Base-by-base conservation (phyloP, 1,140 invertebrate genomes). In the Ostrea denselamellosa region DNA sequence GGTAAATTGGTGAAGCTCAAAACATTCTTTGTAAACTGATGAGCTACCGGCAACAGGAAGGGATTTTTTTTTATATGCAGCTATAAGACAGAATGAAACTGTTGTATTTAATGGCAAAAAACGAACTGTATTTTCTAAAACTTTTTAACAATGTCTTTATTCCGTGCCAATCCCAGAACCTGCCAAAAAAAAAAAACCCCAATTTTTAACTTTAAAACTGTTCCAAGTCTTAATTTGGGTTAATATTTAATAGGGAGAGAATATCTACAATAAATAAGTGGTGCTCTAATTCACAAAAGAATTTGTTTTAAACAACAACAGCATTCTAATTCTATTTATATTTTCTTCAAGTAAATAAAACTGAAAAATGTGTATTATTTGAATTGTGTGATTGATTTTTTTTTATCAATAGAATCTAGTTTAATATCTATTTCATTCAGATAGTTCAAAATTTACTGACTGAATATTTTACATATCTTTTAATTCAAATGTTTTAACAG, bases 41-140 rank as follows among this genome's bases (percentile, higher is more conserved):
- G 22, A 77, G 68, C 68, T 77, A 77, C 68, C 68, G 68, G 68
- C 68, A 77, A 77, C 25, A 77, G 68, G 68, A 77, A 28, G 68
- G 25, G 68, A 28, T 28, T 25, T 28, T 77, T 71, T 77, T 77
- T 28, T 44, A 77, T 9, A 77, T 77, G 68, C 9, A 14, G 68
- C 28, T 34, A 14, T 77, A 77, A 28, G 14, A 77, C 68, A 77
- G 28, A 28, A 25, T 77, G 68, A 34, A 25, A 77, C 68, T 77
- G 68, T 77, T 77, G 7, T 25, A 34, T 28, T 77, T 25, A 28
- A 77, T 28, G 12, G 9, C 12, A 28, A 14, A 44, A 44, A 77
- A 28, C 14, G 10, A 77, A 77, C 14, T n/a, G 56, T 62, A 62
- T 62, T 62, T n/a, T 19, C n/a, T 19, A 7, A 58, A 0, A 10